A percentile compares a stretch with the other conserved stretches of the same genome.
These are phyloP conservation scores for Drosophila equinoxialis DNA, from an alignment of 1,140 invertebrate genomes.

Conservation along the genomic window DNA sequence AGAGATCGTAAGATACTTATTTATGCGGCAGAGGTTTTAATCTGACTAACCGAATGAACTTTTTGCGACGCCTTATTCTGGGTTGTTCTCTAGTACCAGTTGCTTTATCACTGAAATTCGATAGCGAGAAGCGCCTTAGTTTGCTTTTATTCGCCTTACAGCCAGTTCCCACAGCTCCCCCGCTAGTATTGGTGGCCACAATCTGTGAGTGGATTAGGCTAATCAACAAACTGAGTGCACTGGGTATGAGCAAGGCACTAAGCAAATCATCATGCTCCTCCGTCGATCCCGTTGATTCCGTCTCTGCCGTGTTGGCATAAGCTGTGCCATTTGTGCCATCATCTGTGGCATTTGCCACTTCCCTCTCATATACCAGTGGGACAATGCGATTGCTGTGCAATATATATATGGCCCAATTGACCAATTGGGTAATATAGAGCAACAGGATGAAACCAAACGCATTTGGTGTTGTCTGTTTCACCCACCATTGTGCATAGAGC, in stretches of 20 bases:
- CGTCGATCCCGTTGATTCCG: neutral
- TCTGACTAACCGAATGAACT: conserved; percentile 75
- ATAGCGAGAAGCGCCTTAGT: conserved; percentile 71
- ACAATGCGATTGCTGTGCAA: conserved; percentile 82
- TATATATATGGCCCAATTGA: conserved; percentile 87
- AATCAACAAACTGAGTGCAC: conserved; percentile 90
- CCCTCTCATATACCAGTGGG: conserved; percentile 40
- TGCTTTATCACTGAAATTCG: conserved; percentile 63
- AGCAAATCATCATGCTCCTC: conserved; percentile 71
- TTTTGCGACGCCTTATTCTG: conserved; percentile 70
- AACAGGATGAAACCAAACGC: conserved; percentile 89
- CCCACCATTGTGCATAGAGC: conserved; percentile 93
- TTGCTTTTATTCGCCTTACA: conserved; percentile 73
- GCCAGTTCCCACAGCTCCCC: conserved; percentile 18
- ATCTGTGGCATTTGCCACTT: conserved; percentile 24
- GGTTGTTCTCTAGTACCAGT: conserved; percentile 61
- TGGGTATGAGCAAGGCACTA: conserved; percentile 87
- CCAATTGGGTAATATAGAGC: conserved; percentile 90
- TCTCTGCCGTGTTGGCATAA: conserved; percentile 37
- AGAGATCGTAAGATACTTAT: neutral
- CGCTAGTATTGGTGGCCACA: conserved; percentile 87
- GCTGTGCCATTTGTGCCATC: neutral
- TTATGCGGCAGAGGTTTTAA: neutral
- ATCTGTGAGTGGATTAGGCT: conserved; percentile 96
- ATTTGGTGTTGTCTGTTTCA: conserved; percentile 90